Base-by-base conservation (phyloP, 2,888 invertebrate species). In the Diarsia mendica region DNA sequence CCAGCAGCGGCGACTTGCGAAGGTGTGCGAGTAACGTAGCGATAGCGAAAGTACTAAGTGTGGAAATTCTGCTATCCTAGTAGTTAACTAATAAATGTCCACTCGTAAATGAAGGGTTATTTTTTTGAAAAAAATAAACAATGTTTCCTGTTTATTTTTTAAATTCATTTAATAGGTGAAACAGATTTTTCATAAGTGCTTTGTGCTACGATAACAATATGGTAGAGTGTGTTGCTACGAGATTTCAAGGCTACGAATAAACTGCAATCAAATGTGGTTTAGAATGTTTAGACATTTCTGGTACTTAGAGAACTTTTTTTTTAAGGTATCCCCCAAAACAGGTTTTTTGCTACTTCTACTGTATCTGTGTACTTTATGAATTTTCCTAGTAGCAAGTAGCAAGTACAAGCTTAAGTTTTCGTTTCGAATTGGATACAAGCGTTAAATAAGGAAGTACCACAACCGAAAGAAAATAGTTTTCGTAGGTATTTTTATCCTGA, bases 21-120 rank as follows among this genome's bases (percentile, higher is more conserved):
- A n/a, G n/a, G n/a, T n/a, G n/a, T 55, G 39, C 39, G 39, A 39
- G 39, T 39, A 82, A 79, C 82, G 71, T 73, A 71, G 74, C 82
- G 88, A 90, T 89, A 90, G 90, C 85, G 88, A 92, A 91, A 90
- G 90, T 89, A 80, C 39, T 79, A 78, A 85, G 77, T 77, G 80
- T 85, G 86, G 86, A 90, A 89, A 89, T 84, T 82, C 84, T 84
- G 83, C 79, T 46, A 81, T 79, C 83, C 78, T 65, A 11, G 60
- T 77, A 77, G 33, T 51, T 73, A 72, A 70, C 75, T 79, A 74
- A 79, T 85, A 55, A 83, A 82, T 77, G 85, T 79, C 72, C 76
- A 64, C 65, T 28, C 61, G 46, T 70, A 49, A 64, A 58, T 73
- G 60, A 65, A 60, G 55, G 67, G 67, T 67, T 79, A 67, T 79